phyloP scores from a whole-genome alignment of 2,797 vertebrate species.

The Rhodeus uyekii region DNA sequence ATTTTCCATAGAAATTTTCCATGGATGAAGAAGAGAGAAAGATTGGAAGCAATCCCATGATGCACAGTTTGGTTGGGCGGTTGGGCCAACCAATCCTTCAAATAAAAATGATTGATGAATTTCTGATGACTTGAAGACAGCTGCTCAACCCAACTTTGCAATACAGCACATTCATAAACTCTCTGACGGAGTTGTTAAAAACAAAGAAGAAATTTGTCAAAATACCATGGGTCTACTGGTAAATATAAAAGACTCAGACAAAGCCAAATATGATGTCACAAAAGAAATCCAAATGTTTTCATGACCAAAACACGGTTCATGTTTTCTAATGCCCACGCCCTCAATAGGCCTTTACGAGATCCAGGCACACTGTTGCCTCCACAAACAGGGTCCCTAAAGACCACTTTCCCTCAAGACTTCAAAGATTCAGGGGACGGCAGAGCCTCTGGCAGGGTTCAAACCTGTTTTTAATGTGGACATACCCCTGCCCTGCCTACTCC shows the following conservation, averaged over 20 bases:
- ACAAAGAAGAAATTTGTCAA: not conserved
- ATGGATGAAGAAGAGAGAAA: not conserved
- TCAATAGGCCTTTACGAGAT: not conserved
- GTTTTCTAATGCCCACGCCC: not conserved
- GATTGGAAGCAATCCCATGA: constrained; percentile 13
- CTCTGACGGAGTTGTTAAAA: constrained; percentile 24
- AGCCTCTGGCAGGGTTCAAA: constrained; percentile 10
- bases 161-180: constrained; percentile 23
- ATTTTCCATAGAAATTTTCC: constrained; percentile 42
- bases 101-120: constrained; percentile 32
- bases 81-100: not conserved
- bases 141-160: not conserved
- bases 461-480: constrained; percentile 34
- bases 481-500: constrained; percentile 7
- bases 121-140: constrained; percentile 20
- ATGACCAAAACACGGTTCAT: not conserved
- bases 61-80: not conserved
- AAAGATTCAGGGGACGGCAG: constrained; percentile 24
- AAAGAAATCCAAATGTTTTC: constrained; percentile 1
- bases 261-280: constrained; percentile 2
- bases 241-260: not conserved
- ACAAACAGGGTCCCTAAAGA: constrained; percentile 36
- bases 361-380: constrained; percentile 18
- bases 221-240: not conserved
- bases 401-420: constrained; percentile 46